Conservation (phyloP, 2,888 invertebrate species). For the Ommatoiulus sabulosus region DNA sequence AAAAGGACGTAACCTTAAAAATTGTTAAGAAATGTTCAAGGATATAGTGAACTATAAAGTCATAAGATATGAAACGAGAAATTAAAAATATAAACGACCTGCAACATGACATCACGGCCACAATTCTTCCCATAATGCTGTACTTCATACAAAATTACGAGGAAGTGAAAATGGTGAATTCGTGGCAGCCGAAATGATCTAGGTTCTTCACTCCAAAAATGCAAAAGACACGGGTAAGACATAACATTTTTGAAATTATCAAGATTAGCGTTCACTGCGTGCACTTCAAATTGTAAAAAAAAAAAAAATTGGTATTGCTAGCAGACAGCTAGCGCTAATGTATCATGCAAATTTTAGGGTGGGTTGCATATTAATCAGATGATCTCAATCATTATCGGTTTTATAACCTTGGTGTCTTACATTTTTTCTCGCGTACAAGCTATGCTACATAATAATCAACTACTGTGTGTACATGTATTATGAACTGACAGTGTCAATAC, state of each 20-base stretch:
- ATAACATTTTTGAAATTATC: neutral
- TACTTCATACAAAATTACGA: neutral
- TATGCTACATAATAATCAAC: neutral
- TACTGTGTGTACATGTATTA: neutral
- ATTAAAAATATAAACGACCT: neutral
- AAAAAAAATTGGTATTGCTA: neutral
- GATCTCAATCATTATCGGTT: neutral
- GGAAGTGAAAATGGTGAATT: conserved; percentile 32
- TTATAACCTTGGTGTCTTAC: neutral
- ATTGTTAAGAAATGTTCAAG: neutral
- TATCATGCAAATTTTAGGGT: conserved; percentile 36
- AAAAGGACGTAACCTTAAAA: neutral
- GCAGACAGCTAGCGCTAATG: neutral
- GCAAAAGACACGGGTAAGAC: neutral
- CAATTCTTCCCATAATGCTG: neutral
- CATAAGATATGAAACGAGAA: neutral
- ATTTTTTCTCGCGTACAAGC: neutral
- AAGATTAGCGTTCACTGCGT: neutral
- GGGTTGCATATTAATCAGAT: neutral
- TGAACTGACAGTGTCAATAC: neutral
- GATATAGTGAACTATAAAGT: neutral
- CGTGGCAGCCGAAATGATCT: conserved; percentile 25
- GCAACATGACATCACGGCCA: neutral
- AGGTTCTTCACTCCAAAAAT: conserved; percentile 4
- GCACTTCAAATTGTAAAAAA: neutral